Evolutionary conservation across 2,113 vertebrate genomes (phyloP), one percentile per base, ranked within the genome.

Genomic region (Sinocyclocheilus anophthalmus): DNA sequence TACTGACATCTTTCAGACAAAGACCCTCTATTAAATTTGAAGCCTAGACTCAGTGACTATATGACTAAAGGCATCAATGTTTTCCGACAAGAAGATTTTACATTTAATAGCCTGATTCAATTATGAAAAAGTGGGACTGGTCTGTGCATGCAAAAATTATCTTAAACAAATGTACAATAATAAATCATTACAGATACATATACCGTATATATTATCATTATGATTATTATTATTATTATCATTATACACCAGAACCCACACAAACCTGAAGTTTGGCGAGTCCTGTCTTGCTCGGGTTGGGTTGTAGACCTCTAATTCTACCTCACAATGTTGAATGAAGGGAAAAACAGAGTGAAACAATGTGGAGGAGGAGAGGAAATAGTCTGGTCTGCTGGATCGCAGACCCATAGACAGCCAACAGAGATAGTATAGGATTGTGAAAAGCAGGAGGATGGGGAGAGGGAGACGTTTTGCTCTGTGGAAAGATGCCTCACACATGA

Each of bases 401-500:
- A 73, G 73, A 84, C 61, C 61, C 61, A 84, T 61, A 89, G 89
- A 84, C 84, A 80, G 81, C 59, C 79, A 16, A 55, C 26, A 85
- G 57, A 89, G 89, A 89, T 87, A 89, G 83, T 83, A 53, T 14
- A 81, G 81, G 26, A 48, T 50, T 73, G 81, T 45, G 83, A 76
- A 81, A 69, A 78, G 73, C 76, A 81, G 88, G 82, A 55, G 69
- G 85, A 59, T 80, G 59, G 81, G 70, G 76, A 73, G 61, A 55
- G 81, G 16, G 70, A 37, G 81, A 55, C 33, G 13, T 65, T 67
- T 57, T 84, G 82, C 82, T 90, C 79, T 65, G 72, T 85, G 77
- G 84, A 84, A 76, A 89, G 88, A 88, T 91, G 86, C 82, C 87
- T 87, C 95, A 94, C 92, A 94, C 94, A 94, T 88, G 89, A 94